Evolutionary conservation across 1,140 invertebrate genomes (phyloP).

Genomic region (Drosophila lowei): DNA sequence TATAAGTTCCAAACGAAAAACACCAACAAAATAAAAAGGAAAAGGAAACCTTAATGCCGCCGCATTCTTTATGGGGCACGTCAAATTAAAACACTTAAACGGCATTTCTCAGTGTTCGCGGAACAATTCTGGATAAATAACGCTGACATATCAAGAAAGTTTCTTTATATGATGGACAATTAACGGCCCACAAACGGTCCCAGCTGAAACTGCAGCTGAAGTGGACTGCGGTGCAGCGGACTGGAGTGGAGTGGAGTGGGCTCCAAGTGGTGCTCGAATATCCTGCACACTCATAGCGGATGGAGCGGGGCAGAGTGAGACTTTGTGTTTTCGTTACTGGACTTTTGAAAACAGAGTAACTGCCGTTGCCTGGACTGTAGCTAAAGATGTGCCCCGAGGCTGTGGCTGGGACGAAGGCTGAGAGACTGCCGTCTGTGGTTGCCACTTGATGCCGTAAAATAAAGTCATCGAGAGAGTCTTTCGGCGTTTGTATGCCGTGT

Average conservation of each 20-base stretch:
- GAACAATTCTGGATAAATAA: slow-evolving; percentile 56
- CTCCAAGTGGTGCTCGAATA: slow-evolving; percentile 60
- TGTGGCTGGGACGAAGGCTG: background rate
- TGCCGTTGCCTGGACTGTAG: background rate
- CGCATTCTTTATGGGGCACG: slow-evolving; percentile 53
- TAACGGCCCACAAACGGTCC: slow-evolving; percentile 41
- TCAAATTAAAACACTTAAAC: slow-evolving; percentile 66
- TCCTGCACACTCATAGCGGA: slow-evolving; percentile 72
- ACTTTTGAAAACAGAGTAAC: slow-evolving; percentile 37
- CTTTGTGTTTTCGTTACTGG: slow-evolving; percentile 59
- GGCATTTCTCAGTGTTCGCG: slow-evolving; percentile 49
- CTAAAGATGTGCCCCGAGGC: background rate
- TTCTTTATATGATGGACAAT: slow-evolving; percentile 49
- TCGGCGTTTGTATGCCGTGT: slow-evolving; percentile 43
- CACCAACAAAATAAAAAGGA: background rate
- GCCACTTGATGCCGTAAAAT: slow-evolving; percentile 65
- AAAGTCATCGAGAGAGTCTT: slow-evolving; percentile 58
- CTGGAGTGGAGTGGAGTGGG: slow-evolving; percentile 34
- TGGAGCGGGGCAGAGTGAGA: slow-evolving; percentile 6
- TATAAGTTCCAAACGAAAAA: slow-evolving; percentile 1
- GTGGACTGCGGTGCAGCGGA: background rate
- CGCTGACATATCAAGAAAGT: slow-evolving; percentile 55
- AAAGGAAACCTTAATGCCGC: slow-evolving; percentile 28
- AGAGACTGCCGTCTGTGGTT: slow-evolving; percentile 12
- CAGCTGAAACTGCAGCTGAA: slow-evolving; percentile 11